Evolutionary conservation across 2,888 invertebrate genomes (phyloP).

Genomic region (Unio delphinus): DNA sequence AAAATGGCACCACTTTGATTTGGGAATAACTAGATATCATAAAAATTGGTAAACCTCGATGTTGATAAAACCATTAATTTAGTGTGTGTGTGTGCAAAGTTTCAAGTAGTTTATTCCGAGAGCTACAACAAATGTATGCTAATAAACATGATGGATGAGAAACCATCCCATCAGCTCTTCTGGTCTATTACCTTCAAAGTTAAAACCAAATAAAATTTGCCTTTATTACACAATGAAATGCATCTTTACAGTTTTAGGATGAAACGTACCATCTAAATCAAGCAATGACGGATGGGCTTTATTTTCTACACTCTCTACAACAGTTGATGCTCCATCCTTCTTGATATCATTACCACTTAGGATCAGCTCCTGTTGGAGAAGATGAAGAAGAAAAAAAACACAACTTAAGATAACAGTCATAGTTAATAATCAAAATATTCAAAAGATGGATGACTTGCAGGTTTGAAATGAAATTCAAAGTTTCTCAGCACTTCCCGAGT

Average conservation of each 20-base stretch:
- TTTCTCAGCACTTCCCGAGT: no score
- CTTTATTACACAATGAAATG: no score
- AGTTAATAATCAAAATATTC: background rate
- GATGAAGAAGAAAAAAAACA: constrained; percentile 29
- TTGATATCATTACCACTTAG: constrained; percentile 89
- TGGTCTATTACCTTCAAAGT: background rate
- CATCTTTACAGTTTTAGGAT: background rate
- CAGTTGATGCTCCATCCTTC: constrained; percentile 78
- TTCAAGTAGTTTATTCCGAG: no score
- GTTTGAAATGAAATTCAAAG: background rate
- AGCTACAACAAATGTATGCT: no score
- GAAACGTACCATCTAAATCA: constrained; percentile 64
- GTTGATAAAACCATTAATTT: no score
- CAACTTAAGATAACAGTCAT: constrained; percentile 4
- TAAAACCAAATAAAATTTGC: background rate
- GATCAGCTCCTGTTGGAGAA: constrained; percentile 68
- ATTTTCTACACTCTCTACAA: constrained; percentile 72
- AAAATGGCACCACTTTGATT: no score
- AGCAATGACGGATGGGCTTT: constrained; percentile 54
- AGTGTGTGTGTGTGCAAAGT: no score
- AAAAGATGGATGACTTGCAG: no score
- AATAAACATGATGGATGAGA: no score
- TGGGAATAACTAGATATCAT: no score
- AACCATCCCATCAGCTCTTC: background rate
- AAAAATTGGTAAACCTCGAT: no score